Base-by-base conservation (phyloP, 2,888 invertebrate species). In the Blastobasis lacticolella region DNA sequence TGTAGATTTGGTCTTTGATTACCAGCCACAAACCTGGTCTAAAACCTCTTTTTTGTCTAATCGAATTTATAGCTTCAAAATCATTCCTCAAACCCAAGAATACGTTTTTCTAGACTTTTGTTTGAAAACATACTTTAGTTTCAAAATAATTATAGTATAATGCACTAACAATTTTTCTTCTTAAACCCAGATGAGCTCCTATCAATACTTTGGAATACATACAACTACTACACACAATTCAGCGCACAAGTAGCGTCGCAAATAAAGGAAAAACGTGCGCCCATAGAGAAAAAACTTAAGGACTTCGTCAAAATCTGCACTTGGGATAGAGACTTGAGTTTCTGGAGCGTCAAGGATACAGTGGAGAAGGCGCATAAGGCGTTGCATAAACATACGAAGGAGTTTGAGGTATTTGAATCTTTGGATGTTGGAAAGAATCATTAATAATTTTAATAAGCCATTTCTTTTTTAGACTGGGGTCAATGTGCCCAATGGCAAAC, bases 251-350 rank as follows among this genome's bases (percentile, higher is more conserved):
- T 98, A 0, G 78, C 89, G 0, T 79, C 88, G 0, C 90, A 91
- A 48, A 91, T 97, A 7, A 91, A 91, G 49, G 90, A 91, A 41
- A 88, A 94, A 36, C 92, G 94, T 38, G 75, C 91, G 0, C 97
- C 97, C 0, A 95, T 98, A 55, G 97, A 98, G 70, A 97, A 96
- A 81, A 95, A 97, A 74, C 78, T 99, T 8, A 94, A 94, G 61
- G 97, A 97, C 62, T 97, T 96, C 71, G 95, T 99, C 0, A 97
- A 98, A 79, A 98, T 99, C 51, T 95, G 95, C 49, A 91, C 96
- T 43, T 99, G 98, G 95, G 95, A 94, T 66, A 93, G 96, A 67
- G 98, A 99, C 69, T 91, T 96, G 9, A 98, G 95, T 67, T 97
- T 97, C 74, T 98, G 96, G 92, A 94, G 97, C 40, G 93, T 99